These are phyloP conservation scores for Chorisops tibialis DNA, from an alignment of 2,888 invertebrate species.

Conservation along the genomic window DNA sequence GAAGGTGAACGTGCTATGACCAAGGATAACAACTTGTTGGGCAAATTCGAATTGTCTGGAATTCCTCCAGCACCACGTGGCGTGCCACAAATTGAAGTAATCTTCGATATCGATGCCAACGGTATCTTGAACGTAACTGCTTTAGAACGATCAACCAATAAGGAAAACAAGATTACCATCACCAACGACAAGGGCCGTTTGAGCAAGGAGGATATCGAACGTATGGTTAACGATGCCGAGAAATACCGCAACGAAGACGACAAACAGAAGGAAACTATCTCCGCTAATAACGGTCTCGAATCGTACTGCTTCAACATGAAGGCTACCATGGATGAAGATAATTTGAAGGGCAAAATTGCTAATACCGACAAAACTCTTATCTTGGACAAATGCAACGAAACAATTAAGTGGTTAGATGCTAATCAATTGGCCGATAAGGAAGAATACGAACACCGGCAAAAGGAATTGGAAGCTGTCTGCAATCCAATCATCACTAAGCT, in stretches of 20 bases:
- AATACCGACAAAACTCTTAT: slow-evolving; percentile 79
- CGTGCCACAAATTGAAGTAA: slow-evolving; percentile 85
- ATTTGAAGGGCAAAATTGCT: slow-evolving; percentile 85
- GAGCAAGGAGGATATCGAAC: slow-evolving; percentile 90
- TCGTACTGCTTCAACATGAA: slow-evolving; percentile 97
- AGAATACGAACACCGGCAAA: slow-evolving; percentile 92
- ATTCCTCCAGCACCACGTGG: slow-evolving; percentile 92
- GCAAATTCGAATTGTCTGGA: slow-evolving; percentile 94
- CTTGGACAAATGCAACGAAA: slow-evolving; percentile 83
- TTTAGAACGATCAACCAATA: slow-evolving; percentile 87
- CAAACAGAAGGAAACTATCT: slow-evolving; percentile 79
- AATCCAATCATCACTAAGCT: slow-evolving; percentile 94
- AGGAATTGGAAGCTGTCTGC: slow-evolving; percentile 87
- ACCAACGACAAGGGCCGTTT: slow-evolving; percentile 91
- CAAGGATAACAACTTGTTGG: slow-evolving; percentile 90
- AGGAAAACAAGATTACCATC: slow-evolving; percentile 87
- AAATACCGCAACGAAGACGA: slow-evolving; percentile 83
- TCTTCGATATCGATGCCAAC: slow-evolving; percentile 85
- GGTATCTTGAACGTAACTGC: slow-evolving; percentile 97
- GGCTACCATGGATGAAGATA: slow-evolving; percentile 92
- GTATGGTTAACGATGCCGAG: slow-evolving; percentile 93
- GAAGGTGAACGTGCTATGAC: slow-evolving; percentile 91
- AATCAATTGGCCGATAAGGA: slow-evolving; percentile 90
- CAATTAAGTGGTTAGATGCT: slow-evolving; percentile 79
- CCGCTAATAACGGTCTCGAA: slow-evolving; percentile 82